These are phyloP conservation scores for Galaxea fascicularis DNA, from an alignment of 92 coral and sea anemone species.

Conservation along the genomic window DNA sequence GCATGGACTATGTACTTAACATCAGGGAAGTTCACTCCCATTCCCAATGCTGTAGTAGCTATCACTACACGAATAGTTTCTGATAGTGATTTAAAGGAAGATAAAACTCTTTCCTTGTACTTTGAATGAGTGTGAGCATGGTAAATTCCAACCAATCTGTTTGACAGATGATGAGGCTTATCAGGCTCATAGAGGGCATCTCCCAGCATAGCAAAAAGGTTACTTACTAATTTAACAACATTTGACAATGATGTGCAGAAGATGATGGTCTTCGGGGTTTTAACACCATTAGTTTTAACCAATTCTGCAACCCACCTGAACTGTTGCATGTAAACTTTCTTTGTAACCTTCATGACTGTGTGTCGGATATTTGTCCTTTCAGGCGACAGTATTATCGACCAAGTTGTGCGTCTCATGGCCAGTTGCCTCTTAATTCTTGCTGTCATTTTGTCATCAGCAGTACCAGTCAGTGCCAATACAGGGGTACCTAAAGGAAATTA, in stretches of 20 bases:
- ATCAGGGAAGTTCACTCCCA: not conserved
- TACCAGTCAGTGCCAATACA: not conserved
- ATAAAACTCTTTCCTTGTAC: not conserved
- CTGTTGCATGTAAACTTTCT: not conserved
- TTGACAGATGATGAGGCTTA: not conserved
- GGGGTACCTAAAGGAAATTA: not conserved
- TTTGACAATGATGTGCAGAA: not conserved
- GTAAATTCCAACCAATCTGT: constrained; percentile 8
- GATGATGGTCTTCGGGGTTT: not conserved
- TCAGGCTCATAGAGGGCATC: not conserved
- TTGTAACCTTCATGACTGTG: not conserved
- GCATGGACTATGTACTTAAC: constrained; percentile 2
- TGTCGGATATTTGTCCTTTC: not conserved
- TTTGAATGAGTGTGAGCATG: not conserved
- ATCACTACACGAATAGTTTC: not conserved
- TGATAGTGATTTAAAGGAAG: not conserved
- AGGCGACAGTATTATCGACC: not conserved
- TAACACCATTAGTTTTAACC: not conserved
- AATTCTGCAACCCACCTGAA: not conserved
- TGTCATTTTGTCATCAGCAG: not conserved
- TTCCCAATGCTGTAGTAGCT: not conserved
- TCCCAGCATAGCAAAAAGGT: not conserved
- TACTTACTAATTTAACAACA: not conserved
- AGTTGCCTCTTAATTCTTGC: not conserved
- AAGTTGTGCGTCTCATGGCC: not conserved